Base-by-base conservation (phyloP, 2,113 vertebrate species). In the Carassius auratus region DNA sequence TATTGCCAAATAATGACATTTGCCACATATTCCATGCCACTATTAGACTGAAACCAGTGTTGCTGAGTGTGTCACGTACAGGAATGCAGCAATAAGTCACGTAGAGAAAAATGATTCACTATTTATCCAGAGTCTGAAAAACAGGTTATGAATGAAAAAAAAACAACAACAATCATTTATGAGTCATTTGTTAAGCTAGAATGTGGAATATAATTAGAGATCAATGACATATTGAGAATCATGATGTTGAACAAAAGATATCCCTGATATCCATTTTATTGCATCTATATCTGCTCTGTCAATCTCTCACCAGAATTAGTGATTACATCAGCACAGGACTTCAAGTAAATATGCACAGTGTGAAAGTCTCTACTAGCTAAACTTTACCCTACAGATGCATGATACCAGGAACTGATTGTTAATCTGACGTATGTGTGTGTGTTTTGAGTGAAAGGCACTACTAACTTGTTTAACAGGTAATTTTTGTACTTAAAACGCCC, bases 41-140 rank as follows among this genome's bases (percentile, higher is more conserved):
- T 12, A 14, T 50, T 75, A 26, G 10, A 13, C 4, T 55, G 10
- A 69, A 73, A 15, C 23, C 10, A 17, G 12, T 42, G 30, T 21
- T 8, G 17, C 17, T 38, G 13, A 61, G 3, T 45, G 30, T 79
- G 77, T 45, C 77, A 74, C 50, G 45, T 50, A 26, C 23, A 69
- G 80, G 80, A 69, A 83, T 73, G 68, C 52, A 59, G 81, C 36
- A 73, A 36, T 83, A 57, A 83, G 68, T 83, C 81, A 83, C 30
- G 1, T 48, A 55, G 26, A 48, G 10, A 42, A 38, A 21, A 26
- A 5, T 50, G 74, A 19, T 13, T 48, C 6, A 17, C 0, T 76
- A 26, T 55, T n/a, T 23, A 14, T 75, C 7, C 10, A 13, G 14
- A 76, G 8, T 81, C 61, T 30, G 23, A 66, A 64, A 66, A 81